Evolutionary conservation across 2,888 invertebrate genomes (phyloP).

Genomic region (Eupithecia tripunctaria): DNA sequence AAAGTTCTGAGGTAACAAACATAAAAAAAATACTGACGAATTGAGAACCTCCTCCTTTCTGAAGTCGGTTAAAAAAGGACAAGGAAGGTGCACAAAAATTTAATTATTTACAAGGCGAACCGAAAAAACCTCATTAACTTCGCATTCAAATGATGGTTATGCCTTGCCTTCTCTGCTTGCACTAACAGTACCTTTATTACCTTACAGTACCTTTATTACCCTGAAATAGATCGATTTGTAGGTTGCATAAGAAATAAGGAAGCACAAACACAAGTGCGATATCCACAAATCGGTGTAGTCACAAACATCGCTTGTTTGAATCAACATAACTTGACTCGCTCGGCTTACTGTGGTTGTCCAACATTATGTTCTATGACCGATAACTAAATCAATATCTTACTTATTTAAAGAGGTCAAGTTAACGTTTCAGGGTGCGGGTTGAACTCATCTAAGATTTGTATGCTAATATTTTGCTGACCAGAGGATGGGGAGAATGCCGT

Average conservation of each 20-base stretch:
- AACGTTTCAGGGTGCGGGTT: slow-evolving; percentile 15
- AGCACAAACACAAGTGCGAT: neutral
- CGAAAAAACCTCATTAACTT: too few species aligned
- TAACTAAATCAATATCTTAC: neutral
- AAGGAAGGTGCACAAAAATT: too few species aligned
- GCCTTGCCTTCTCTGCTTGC: neutral
- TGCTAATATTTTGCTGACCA: slow-evolving; percentile 74
- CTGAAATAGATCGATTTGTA: neutral
- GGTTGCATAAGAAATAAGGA: neutral
- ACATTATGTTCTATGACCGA: neutral
- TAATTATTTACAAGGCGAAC: too few species aligned
- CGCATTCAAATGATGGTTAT: neutral
- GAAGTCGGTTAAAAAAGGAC: too few species aligned
- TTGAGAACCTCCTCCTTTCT: too few species aligned
- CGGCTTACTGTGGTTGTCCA: neutral
- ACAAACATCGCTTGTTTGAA: neutral
- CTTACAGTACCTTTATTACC: neutral
- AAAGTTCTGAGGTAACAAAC: too few species aligned
- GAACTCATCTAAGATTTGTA: slow-evolving; percentile 51
- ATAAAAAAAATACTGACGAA: too few species aligned
- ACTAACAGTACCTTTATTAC: neutral
- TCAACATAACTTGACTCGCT: neutral
- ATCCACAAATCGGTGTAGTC: neutral
- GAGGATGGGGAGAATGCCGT: slow-evolving; percentile 58
- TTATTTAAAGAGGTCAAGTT: neutral